Percentiles rank a stretch among this genome's conserved stretches.
Evolutionary conservation across 2,797 vertebrate species (phyloP).

Genomic region (Notamacropus eugenii): DNA sequence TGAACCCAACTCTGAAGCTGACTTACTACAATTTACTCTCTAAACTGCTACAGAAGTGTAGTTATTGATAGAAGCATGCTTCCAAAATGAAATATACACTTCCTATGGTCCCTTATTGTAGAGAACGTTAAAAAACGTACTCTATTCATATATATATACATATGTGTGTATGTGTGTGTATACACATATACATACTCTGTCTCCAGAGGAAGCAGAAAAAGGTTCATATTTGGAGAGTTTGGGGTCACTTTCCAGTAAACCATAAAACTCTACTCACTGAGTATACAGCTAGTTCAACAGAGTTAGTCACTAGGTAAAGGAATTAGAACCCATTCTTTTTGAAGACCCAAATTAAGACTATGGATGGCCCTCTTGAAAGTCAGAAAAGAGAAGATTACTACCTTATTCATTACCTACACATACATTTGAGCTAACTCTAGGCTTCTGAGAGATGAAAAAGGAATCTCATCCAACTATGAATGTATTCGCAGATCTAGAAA

Average conservation of each 20-base stretch:
- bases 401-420: neutral
- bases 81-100: neutral
- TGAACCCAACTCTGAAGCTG: neutral
- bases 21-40: neutral
- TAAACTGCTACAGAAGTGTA: neutral
- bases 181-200: too few relatives aligned
- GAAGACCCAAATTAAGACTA: neutral
- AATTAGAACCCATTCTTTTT: neutral
- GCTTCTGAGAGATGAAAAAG: constrained; percentile 13
- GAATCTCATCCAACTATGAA: constrained; percentile 21
- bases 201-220: neutral
- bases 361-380: neutral
- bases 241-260: neutral
- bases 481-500: neutral
- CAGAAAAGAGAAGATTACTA: too few relatives aligned
- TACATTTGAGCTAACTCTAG: constrained; percentile 17
- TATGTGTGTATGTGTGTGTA: too few relatives aligned
- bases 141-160: too few relatives aligned
- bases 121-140: neutral
- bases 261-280: neutral
- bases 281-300: neutral
- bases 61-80: neutral
- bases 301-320: neutral
- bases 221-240: neutral
- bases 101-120: neutral